Evolutionary conservation across 2,113 vertebrate species (phyloP).

Genomic region (Periophthalmus modestus): DNA sequence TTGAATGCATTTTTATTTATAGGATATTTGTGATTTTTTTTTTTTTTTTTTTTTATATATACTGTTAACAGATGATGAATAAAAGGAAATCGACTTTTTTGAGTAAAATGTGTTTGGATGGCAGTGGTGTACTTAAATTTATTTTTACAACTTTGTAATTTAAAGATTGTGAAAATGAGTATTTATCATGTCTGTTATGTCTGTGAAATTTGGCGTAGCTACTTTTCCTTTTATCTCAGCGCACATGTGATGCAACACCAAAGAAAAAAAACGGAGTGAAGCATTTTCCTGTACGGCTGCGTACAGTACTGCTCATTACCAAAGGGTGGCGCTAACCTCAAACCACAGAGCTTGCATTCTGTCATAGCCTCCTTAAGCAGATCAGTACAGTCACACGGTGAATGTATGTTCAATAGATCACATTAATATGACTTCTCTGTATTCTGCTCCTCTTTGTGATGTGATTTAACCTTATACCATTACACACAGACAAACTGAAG

Average conservation of each 20-base stretch:
- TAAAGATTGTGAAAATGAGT: no score
- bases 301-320: conserved; percentile 50
- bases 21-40: no score
- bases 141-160: no score
- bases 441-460: conserved; percentile 8
- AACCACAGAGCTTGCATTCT: conserved; percentile 28
- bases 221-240: not conserved
- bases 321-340: conserved; percentile 72
- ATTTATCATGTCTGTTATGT: no score
- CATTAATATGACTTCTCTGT: conserved; percentile 2
- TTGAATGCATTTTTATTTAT: no score
- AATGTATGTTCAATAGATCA: conserved; percentile 7
- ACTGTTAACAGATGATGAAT: no score
- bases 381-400: conserved; percentile 12
- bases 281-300: not conserved
- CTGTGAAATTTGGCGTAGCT: no score
- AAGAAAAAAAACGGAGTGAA: not conserved
- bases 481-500: not conserved
- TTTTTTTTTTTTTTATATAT: no score
- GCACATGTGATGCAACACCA: not conserved
- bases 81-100: no score
- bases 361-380: conserved; percentile 16
- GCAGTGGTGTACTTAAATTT: no score
- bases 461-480: conserved; percentile 26
- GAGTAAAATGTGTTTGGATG: no score